Base-by-base conservation (phyloP, 2,113 vertebrate genomes). In the Abramis brama region DNA sequence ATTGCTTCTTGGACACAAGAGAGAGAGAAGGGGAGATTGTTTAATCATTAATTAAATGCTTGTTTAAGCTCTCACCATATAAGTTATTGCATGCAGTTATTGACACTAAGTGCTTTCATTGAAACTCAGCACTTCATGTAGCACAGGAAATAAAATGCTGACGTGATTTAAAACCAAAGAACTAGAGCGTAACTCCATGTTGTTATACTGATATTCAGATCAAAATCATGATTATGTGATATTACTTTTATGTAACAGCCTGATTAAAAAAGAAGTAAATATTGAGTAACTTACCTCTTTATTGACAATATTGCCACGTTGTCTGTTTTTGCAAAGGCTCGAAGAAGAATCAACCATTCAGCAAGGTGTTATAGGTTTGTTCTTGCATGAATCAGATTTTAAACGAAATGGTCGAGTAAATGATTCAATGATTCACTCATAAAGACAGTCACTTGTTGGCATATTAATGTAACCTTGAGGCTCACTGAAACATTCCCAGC, bases 11-110 rank as follows among this genome's bases (percentile, higher is more conserved):
- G 13, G 45, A 25, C 59, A 25, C 4, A 19, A 10, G 3, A 62
- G 23, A 43, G 70, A 6, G 33, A 45, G 39, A 43, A 8, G 12
- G 19, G 19, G 55, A 15, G 30, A 5, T 11, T n/a, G 77, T 60
- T 79, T 60, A 60, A 27, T 80, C 59, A 45, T 64, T 27, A 10
- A 80, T 64, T 80, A 27, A 64, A 45, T 79, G 9, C 2, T 79
- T 64, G n/a, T 27, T 80, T 80, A 80, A 80, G 15, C n/a, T 47
- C 36, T 64, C 57, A 27, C 30, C 33, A 25, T 79, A 59, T 79
- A 25, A 79, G 11, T 79, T 60, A 79, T 60, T 39, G 30, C 19
- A 55, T 57, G 2, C 52, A 57, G 55, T 21, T 21, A 57, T 59
- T 5, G 68, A 57, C 52, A 36, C 12, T 36, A 33, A 25, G 59